phyloP scores from a whole-genome alignment of 2,888 invertebrate genomes.

The Carpatolechia fugitivella region DNA sequence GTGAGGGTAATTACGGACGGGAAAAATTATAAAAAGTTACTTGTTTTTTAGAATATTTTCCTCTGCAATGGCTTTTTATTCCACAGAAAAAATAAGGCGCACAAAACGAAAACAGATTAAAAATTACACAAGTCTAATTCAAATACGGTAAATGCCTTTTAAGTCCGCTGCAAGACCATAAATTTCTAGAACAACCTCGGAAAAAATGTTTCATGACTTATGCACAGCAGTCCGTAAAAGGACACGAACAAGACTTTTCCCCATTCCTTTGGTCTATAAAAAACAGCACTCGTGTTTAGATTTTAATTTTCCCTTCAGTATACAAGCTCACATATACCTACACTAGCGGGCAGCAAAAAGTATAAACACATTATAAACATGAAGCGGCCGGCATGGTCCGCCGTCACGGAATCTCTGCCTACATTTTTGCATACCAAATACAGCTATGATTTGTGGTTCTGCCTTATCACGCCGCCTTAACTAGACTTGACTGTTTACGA shows the following conservation, averaged over 20 bases:
- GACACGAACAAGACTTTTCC: constrained; percentile 11
- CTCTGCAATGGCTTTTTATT: neutral
- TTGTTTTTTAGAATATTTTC: neutral
- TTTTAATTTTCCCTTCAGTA: constrained; percentile 50
- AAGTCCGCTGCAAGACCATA: neutral
- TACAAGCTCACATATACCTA: constrained; percentile 52
- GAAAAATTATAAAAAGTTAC: neutral
- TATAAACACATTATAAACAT: constrained; percentile 66
- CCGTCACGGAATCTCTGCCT: constrained; percentile 69
- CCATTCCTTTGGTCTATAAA: neutral
- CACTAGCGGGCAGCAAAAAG: constrained; percentile 48
- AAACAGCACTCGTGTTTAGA: constrained; percentile 33
- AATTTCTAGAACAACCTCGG: constrained; percentile 1
- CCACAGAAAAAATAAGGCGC: neutral
- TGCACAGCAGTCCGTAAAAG: neutral
- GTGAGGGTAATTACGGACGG: constrained; percentile 8
- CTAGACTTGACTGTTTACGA: constrained; percentile 36
- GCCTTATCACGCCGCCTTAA: constrained; percentile 47
- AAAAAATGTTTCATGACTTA: constrained; percentile 9
- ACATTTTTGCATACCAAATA: constrained; percentile 74
- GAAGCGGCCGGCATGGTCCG: constrained; percentile 54
- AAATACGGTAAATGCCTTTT: constrained; percentile 7
- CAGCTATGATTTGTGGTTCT: constrained; percentile 58
- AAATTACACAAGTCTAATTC: constrained; percentile 1
- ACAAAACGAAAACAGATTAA: neutral